Evolutionary conservation across 2,797 vertebrate genomes (phyloP).

Genomic region (Amphiprion clarkii): DNA sequence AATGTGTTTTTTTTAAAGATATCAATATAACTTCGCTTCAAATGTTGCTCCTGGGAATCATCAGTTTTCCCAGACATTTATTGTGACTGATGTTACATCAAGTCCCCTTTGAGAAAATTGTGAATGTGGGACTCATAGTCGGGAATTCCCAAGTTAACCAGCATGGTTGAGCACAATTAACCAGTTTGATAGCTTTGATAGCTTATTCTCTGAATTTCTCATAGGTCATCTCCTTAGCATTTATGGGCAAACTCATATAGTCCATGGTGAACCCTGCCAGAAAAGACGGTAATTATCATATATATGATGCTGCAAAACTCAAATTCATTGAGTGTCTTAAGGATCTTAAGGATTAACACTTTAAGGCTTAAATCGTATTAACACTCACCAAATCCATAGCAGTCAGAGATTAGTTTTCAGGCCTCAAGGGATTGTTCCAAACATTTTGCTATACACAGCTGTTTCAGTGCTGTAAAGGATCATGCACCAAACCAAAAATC

Average conservation of each 20-base stretch:
- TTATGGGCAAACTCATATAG: slow-evolving; percentile 11
- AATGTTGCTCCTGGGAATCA: slow-evolving; percentile 23
- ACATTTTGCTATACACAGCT: slow-evolving; percentile 50
- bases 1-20: slow-evolving; percentile 7
- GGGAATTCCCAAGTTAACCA: not conserved
- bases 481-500: slow-evolving; percentile 17
- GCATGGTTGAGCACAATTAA: slow-evolving; percentile 22
- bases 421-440: slow-evolving; percentile 53
- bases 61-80: slow-evolving; percentile 25
- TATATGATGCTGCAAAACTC: slow-evolving; percentile 52
- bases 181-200: slow-evolving; percentile 5
- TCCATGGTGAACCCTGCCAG: slow-evolving; percentile 7
- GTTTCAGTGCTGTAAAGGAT: slow-evolving; percentile 23
- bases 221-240: slow-evolving; percentile 18
- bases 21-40: slow-evolving; percentile 8
- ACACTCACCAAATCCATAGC: slow-evolving; percentile 67
- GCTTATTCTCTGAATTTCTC: not conserved
- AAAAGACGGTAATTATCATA: slow-evolving; percentile 59
- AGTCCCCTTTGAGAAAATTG: not conserved
- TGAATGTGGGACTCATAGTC: not conserved
- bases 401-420: slow-evolving; percentile 70
- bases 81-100: slow-evolving; percentile 5
- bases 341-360: slow-evolving; percentile 72
- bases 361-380: slow-evolving; percentile 74
- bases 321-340: slow-evolving; percentile 68